These are phyloP conservation scores for Dendropsophus ebraccatus DNA, from an alignment of 2,113 vertebrate species.

Conservation along the genomic window DNA sequence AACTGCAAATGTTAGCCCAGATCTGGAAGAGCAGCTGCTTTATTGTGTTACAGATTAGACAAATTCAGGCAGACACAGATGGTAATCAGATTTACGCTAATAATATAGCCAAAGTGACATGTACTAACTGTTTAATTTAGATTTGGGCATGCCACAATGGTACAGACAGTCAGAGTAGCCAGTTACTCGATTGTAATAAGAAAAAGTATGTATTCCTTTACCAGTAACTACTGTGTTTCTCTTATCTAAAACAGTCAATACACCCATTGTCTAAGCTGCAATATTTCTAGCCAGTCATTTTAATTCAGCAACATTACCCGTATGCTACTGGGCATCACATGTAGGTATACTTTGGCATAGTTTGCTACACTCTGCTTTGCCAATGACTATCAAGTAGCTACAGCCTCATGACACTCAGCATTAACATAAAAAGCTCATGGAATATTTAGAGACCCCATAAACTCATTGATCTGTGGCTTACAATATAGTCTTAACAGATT, in stretches of 20 bases:
- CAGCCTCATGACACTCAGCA: neutral
- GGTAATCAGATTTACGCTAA: neutral
- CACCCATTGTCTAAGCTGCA: neutral
- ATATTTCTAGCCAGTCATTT: neutral
- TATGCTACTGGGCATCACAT: neutral
- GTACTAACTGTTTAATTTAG: neutral
- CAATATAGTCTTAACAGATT: conserved; percentile 3
- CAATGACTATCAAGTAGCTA: neutral
- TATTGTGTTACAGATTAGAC: neutral
- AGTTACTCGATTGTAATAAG: neutral
- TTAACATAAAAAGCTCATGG: neutral
- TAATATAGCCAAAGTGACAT: neutral
- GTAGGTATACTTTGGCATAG: neutral
- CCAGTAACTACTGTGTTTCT: neutral
- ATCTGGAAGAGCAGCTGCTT: neutral
- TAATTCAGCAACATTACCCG: neutral
- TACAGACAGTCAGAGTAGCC: too few relatives aligned
- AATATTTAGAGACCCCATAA: conserved; percentile 2
- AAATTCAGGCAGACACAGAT: neutral
- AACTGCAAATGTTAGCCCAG: neutral
- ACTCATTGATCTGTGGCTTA: conserved; percentile 22
- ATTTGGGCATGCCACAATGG: neutral
- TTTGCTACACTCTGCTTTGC: neutral
- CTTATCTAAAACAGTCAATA: neutral
- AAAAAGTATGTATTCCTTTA: neutral